Percentiles rank a stretch among this genome's conserved stretches.
Evolutionary conservation across 1,140 invertebrate species (phyloP).

Genomic region (Cydia strobilella): DNA sequence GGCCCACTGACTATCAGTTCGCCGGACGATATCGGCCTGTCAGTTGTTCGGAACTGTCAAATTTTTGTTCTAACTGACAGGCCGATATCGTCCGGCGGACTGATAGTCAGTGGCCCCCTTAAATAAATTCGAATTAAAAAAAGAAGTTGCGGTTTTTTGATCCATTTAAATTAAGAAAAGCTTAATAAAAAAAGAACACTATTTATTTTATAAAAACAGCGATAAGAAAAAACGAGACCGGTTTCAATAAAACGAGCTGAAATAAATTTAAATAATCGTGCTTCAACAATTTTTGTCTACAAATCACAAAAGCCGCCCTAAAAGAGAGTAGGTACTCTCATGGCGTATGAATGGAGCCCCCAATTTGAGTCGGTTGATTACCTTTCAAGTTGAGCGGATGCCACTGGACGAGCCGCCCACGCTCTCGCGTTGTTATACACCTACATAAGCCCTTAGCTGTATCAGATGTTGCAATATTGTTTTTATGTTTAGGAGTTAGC

Average conservation of each 20-base stretch:
- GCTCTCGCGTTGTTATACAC: not conserved
- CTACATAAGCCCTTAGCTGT: not conserved
- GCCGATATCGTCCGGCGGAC: too few relatives aligned
- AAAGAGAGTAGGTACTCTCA: not conserved
- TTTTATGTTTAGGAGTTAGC: not conserved
- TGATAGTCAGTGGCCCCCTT: too few relatives aligned
- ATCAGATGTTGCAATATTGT: not conserved
- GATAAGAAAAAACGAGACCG: too few relatives aligned
- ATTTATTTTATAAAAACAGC: too few relatives aligned
- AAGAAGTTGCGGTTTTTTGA: too few relatives aligned
- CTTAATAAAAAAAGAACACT: too few relatives aligned
- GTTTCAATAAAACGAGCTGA: not conserved
- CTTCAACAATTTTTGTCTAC: not conserved
- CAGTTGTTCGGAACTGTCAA: too few relatives aligned
- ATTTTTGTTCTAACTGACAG: too few relatives aligned
- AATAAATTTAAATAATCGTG: not conserved
- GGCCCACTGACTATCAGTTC: too few relatives aligned
- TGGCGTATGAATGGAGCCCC: not conserved
- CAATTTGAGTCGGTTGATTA: not conserved
- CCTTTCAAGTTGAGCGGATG: constrained; percentile 8
- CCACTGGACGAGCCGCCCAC: not conserved
- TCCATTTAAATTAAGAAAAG: too few relatives aligned
- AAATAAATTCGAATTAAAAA: too few relatives aligned
- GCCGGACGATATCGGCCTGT: too few relatives aligned
- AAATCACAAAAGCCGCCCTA: not conserved